Conservation (phyloP, 2,888 invertebrate genomes). For the Agrochola litura region DNA sequence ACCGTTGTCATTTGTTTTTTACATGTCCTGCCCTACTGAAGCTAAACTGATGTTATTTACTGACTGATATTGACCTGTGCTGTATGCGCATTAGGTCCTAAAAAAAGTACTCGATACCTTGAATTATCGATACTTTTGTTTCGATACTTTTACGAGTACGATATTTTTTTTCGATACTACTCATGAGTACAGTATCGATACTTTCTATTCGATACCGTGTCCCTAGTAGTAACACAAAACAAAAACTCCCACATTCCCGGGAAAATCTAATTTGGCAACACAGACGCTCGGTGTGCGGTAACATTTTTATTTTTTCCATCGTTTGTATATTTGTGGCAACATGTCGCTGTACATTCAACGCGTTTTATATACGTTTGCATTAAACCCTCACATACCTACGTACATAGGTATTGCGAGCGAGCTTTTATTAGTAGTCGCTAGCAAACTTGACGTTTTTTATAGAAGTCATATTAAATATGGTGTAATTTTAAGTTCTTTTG, state of each 20-base stretch:
- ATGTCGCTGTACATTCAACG: slow-evolving; percentile 68
- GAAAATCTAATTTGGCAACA: slow-evolving; percentile 42
- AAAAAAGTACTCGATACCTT: too few relatives aligned
- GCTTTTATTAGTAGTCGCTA: slow-evolving; percentile 36
- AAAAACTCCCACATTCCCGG: slow-evolving; percentile 21
- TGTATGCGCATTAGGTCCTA: too few relatives aligned
- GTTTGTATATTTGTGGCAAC: slow-evolving; percentile 71
- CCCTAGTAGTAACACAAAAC: too few relatives aligned
- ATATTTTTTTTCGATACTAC: too few relatives aligned
- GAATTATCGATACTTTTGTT: too few relatives aligned
- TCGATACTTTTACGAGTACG: too few relatives aligned
- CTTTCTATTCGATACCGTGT: too few relatives aligned
- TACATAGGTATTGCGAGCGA: background rate
- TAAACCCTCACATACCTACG: slow-evolving; percentile 45
- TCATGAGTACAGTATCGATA: too few relatives aligned
- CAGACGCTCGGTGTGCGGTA: slow-evolving; percentile 61
- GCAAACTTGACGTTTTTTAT: slow-evolving; percentile 32
- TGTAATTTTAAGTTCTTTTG: slow-evolving; percentile 18
- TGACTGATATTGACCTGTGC: too few relatives aligned
- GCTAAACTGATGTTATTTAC: too few relatives aligned
- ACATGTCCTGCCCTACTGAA: too few relatives aligned
- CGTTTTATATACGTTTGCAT: slow-evolving; percentile 69
- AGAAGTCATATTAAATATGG: slow-evolving; percentile 20
- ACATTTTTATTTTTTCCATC: slow-evolving; percentile 70
- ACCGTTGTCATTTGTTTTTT: too few relatives aligned